These are phyloP conservation scores for Antheraea mylitta DNA, from an alignment of 1,140 invertebrate genomes.

Conservation along the genomic window DNA sequence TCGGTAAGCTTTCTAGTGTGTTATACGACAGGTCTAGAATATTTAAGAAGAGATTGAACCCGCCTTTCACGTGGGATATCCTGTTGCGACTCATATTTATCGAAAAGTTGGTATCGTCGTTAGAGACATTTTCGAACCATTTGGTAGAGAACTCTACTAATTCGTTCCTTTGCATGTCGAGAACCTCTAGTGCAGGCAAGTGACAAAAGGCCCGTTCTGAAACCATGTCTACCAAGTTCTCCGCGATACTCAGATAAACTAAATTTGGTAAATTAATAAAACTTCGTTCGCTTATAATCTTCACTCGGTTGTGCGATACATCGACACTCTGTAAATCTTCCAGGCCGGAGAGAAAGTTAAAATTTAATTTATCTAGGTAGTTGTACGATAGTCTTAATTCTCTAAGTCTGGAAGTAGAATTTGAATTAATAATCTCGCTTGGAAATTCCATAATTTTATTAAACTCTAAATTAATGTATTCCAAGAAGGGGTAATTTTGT, in stretches of 20 bases:
- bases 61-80: slow-evolving; percentile 80
- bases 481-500: slow-evolving; percentile 81
- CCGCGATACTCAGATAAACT: slow-evolving; percentile 82
- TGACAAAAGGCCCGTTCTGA: slow-evolving; percentile 81
- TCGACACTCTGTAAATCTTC: slow-evolving; percentile 82
- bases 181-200: slow-evolving; percentile 80
- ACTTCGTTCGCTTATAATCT: slow-evolving; percentile 53
- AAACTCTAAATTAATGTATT: slow-evolving; percentile 91
- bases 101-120: slow-evolving; percentile 75
- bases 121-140: slow-evolving; percentile 82
- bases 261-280: slow-evolving; percentile 83
- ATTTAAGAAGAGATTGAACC: slow-evolving; percentile 79
- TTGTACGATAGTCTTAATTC: slow-evolving; percentile 89
- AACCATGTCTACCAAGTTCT: slow-evolving; percentile 80
- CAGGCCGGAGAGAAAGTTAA: slow-evolving; percentile 81
- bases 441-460: slow-evolving; percentile 85
- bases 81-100: slow-evolving; percentile 85
- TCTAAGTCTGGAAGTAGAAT: slow-evolving; percentile 84
- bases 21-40: slow-evolving; percentile 85
- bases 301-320: slow-evolving; percentile 84
- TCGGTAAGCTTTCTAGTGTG: slow-evolving; percentile 80
- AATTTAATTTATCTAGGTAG: slow-evolving; percentile 79
- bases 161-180: slow-evolving; percentile 87
- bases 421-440: slow-evolving; percentile 82
- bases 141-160: slow-evolving; percentile 82